Percentiles rank a stretch among this genome's conserved stretches.
Conservation (phyloP, 2,888 invertebrate species). For the Amaurobius ferox region DNA sequence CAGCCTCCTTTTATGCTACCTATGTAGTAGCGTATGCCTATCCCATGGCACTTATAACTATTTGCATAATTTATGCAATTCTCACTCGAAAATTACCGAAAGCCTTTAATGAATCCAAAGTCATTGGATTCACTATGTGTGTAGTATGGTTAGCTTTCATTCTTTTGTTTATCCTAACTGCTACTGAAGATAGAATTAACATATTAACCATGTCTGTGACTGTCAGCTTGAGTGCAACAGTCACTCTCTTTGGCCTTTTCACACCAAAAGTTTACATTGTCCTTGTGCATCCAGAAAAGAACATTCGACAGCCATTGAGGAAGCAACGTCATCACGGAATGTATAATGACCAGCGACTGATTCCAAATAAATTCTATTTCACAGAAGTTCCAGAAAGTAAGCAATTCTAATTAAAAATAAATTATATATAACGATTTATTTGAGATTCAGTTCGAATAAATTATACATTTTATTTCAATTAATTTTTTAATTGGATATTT, state of each 20-base stretch:
- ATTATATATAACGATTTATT: too few relatives aligned
- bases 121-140: conserved; percentile 85
- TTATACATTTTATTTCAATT: too few relatives aligned
- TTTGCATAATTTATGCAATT: conserved; percentile 80
- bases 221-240: conserved; percentile 94
- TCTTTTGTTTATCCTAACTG: conserved; percentile 82
- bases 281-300: conserved; percentile 90
- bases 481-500: too few relatives aligned
- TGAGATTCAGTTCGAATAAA: too few relatives aligned
- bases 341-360: conserved; percentile 65
- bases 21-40: conserved; percentile 84
- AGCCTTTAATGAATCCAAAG: conserved; percentile 79
- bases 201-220: conserved; percentile 97
- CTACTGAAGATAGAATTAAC: conserved; percentile 84
- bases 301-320: conserved; percentile 84
- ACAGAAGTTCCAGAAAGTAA: conserved; percentile 72
- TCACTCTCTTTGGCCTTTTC: conserved; percentile 94
- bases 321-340: conserved; percentile 75
- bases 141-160: conserved; percentile 80
- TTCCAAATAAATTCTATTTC: conserved; percentile 51
- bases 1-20: conserved; percentile 92
- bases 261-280: conserved; percentile 96
- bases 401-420: too few relatives aligned
- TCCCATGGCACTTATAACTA: conserved; percentile 91
- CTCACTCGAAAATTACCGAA: conserved; percentile 79